These are phyloP conservation scores for Geotrypetes seraphini DNA, from an alignment of 2,797 vertebrate species.

Conservation along the genomic window DNA sequence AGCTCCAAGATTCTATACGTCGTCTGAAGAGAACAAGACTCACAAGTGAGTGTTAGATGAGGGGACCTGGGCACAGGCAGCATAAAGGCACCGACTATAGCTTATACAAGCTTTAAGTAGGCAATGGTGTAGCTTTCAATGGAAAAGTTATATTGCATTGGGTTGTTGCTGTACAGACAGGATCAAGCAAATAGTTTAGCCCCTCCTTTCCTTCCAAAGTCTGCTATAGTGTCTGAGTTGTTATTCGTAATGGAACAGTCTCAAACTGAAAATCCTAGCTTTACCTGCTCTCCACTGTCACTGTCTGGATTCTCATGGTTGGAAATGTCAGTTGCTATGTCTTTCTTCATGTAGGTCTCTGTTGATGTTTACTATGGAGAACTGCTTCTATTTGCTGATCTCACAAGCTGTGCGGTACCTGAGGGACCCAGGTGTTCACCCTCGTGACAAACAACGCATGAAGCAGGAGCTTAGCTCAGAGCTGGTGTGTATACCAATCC, in stretches of 20 bases:
- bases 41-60: constrained; percentile 76
- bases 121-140: too few species aligned
- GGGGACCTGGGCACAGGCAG: too few species aligned
- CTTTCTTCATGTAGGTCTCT: constrained; percentile 62
- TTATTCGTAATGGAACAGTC: too few species aligned
- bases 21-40: constrained; percentile 76
- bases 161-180: too few species aligned
- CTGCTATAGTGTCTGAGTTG: too few species aligned
- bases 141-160: too few species aligned
- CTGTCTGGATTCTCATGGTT: not conserved
- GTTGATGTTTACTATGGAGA: constrained; percentile 95
- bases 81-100: too few species aligned
- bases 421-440: constrained; percentile 72
- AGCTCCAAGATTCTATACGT: constrained; percentile 63
- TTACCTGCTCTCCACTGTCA: too few species aligned
- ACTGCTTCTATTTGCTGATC: constrained; percentile 95
- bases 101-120: too few species aligned
- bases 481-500: constrained; percentile 56
- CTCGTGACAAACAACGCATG: constrained; percentile 90
- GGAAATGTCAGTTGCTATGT: not conserved
- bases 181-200: too few species aligned
- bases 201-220: too few species aligned
- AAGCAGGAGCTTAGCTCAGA: constrained; percentile 97
- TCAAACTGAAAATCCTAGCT: too few species aligned
- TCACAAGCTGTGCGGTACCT: constrained; percentile 88